Evolutionary conservation across 2,113 vertebrate genomes (phyloP), one percentile per base, ranked within the genome.

Genomic region (Phyllostomus hastatus): DNA sequence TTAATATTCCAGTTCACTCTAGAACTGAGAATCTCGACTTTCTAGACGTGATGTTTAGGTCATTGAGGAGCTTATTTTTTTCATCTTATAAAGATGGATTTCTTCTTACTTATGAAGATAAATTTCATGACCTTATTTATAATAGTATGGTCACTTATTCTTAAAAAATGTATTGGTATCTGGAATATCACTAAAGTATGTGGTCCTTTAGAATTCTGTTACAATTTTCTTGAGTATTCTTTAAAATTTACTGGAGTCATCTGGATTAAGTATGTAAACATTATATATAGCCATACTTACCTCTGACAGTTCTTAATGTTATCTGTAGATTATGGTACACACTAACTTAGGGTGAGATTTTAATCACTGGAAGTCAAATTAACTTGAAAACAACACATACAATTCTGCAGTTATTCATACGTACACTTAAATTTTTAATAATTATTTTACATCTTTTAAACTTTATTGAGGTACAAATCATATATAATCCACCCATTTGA

Each of bases 131-230:
- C 24, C 19, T 28, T 92, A 54, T 84, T 94, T 92, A 79, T 17
- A 84, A 43, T 48, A 94, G 17, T 17, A n/a, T 9, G 67, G 41
- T 79, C 19, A 73, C 17, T 94, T 88, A 31, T 72, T 80, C 57
- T 83, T 95, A 59, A 76, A 89, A 92, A 76, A 11, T 81, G 67
- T n/a, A 78, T 24, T 50, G 2, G 15, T 43, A 24, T 90, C 86
- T 52, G 11, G n/a, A 76, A 31, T 92, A 72, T 72, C 14, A 69
- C 17, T 54, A 28, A 92, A 82, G 20, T 57, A 5, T n/a, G 22
- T 88, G 24, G 14, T 52, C 31, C 83, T 89, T 88, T 88, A 66
- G 33, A 96, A 72, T 85, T 59, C 76, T 95, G 16, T 35, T 83
- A 28, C 69, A 35, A 31, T 73, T 85, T 88, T 70, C 88, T 84